phyloP scores from a whole-genome alignment of 2,113 vertebrate genomes.

The Acrocephalus arundinaceus region DNA sequence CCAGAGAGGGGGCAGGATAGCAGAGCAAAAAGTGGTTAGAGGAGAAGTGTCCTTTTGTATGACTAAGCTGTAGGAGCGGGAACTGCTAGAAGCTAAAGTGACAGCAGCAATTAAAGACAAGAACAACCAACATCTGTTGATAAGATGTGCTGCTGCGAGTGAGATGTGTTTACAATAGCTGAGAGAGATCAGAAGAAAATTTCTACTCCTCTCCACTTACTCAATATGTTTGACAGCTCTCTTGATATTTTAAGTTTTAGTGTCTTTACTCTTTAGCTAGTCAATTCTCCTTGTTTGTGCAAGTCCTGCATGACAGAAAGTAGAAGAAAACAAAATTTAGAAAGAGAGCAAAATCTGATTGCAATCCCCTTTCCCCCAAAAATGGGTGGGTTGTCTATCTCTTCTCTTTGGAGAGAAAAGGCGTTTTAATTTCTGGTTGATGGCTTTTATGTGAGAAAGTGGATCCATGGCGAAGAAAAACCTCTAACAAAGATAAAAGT shows the following conservation, averaged over 20 bases:
- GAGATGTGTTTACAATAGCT: slow-evolving; percentile 56
- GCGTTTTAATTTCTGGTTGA: neutral
- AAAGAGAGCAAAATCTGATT: neutral
- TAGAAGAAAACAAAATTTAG: neutral
- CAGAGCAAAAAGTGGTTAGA: neutral
- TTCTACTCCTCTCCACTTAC: slow-evolving; percentile 14
- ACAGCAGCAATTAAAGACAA: slow-evolving; percentile 34
- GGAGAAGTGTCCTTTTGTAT: neutral
- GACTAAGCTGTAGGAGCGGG: neutral
- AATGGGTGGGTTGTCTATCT: neutral
- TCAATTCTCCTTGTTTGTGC: neutral
- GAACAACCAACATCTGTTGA: slow-evolving; percentile 53
- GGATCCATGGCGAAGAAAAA: neutral
- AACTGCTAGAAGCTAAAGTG: neutral
- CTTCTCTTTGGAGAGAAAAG: neutral
- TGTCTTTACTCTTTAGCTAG: neutral
- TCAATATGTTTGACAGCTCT: neutral
- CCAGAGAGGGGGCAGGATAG: neutral
- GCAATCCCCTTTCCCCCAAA: accelerated
- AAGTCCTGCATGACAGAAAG: neutral
- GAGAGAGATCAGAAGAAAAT: slow-evolving; percentile 35
- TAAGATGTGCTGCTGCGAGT: slow-evolving; percentile 31
- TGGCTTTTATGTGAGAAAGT: neutral
- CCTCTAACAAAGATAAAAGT: neutral
- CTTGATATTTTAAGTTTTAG: slow-evolving; percentile 12